phyloP scores from a whole-genome alignment of 2,888 invertebrate species.

The Deilephila porcellus region DNA sequence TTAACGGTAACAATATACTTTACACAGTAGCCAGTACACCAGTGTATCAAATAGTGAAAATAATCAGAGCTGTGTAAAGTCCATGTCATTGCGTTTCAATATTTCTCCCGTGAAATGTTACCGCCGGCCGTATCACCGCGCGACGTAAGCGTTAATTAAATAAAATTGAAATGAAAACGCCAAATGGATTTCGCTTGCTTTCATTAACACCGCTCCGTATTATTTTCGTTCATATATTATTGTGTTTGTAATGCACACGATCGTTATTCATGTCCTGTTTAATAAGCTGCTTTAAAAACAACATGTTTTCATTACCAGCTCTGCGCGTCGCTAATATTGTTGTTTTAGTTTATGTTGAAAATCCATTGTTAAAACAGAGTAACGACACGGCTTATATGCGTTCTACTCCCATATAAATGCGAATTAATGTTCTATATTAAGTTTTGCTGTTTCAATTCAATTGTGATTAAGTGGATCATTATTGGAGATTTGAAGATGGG shows the following conservation, averaged over 20 bases:
- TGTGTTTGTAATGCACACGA: conserved; percentile 72
- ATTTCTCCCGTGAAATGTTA: neutral
- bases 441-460: neutral
- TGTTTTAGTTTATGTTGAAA: conserved; percentile 59
- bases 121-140: conserved; percentile 19
- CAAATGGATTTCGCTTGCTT: conserved; percentile 84
- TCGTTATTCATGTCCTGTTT: conserved; percentile 80
- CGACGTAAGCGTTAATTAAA: conserved; percentile 79
- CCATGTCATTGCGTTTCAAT: neutral
- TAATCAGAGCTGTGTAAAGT: conserved; percentile 8
- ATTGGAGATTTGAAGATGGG: neutral
- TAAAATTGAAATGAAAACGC: conserved; percentile 84
- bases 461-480: neutral
- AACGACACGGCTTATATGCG: conserved; percentile 6
- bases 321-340: conserved; percentile 64
- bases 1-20: no score
- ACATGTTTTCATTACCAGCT: conserved; percentile 77
- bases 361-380: conserved; percentile 44
- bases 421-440: conserved; percentile 25
- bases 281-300: conserved; percentile 83
- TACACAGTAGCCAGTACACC: no score
- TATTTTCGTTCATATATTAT: conserved; percentile 77
- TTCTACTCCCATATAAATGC: conserved; percentile 15
- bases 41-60: neutral
- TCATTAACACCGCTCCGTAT: conserved; percentile 80